Base-by-base conservation (phyloP, 1,140 invertebrate genomes). In the Conus betulinus region DNA sequence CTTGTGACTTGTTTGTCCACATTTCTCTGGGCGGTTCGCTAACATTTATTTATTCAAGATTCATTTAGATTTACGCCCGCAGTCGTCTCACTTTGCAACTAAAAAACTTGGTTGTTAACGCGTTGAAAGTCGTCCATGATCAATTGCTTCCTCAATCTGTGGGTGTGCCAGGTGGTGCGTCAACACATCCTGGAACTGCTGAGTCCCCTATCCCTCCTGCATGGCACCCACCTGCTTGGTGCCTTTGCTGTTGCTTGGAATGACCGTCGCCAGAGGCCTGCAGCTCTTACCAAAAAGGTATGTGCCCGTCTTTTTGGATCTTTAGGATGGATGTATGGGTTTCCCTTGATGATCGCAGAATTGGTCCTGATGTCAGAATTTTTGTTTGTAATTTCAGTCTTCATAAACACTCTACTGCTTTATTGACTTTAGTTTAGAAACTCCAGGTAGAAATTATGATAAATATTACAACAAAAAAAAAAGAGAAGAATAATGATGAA, bases 181-280 rank as follows among this genome's bases (percentile, higher is more conserved):
- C 97, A 97, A 91, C 97, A 98, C 90, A 96, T 99, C 53, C 94
- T 99, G 85, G 97, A 98, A 93, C 97, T 98, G 87, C 94, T 99
- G 0, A 98, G 97, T 93, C 98, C 98, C 3, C 97, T 99, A 81
- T 98, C 98, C 23, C 96, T 98, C 74, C 97, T 98, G 93, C 98
- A 99, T 94, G 97, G 97, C 57, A 96, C 96, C 20, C 97, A 97
- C 93, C 98, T 99, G 89, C 95, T 99, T 84, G 97, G 97, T 27
- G 97, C 98, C 20, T 96, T 99, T 89, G 97, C 97, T n/a, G 97
- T 98, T 74, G 98, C 98, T 63, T 98, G 98, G 98, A 97, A 98
- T 93, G 98, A 98, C 92, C 96, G 97, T 84, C 96, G 96, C 90
- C 91, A 93, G 85, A 94, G 93, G 90, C 55, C 93, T 17, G 67